Conservation (phyloP, 92 coral and sea anemone species). For the Parazoanthus darwini region DNA sequence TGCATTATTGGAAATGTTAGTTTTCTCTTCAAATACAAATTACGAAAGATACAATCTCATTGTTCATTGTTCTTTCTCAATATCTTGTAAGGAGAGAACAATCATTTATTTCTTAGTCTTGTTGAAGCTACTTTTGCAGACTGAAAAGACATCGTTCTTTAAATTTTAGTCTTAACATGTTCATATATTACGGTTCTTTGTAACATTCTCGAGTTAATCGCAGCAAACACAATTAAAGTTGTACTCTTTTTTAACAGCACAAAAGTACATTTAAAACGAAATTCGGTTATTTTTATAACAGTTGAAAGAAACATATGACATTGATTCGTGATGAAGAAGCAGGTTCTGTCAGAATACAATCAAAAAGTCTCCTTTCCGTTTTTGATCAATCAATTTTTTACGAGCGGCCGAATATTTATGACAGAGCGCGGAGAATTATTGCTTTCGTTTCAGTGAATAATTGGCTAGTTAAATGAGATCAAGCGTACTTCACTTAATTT, state of each 20-base stretch:
- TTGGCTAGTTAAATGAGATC: not conserved
- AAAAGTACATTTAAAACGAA: not conserved
- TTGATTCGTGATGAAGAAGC: not conserved
- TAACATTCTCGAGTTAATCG: not conserved
- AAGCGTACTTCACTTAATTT: not conserved
- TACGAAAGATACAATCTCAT: not conserved
- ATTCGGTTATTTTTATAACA: not conserved
- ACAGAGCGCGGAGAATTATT: not conserved
- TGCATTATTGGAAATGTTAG: not conserved
- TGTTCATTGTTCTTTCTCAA: conserved; percentile 16
- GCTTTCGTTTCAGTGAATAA: not conserved
- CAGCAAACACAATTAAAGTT: not conserved
- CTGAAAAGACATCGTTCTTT: too few relatives aligned
- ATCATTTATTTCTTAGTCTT: not conserved
- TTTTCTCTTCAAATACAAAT: conserved; percentile 13
- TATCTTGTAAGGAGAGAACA: not conserved
- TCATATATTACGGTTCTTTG: not conserved
- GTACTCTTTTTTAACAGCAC: not conserved
- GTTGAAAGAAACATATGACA: not conserved
- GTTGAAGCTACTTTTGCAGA: too few relatives aligned
- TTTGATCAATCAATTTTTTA: not conserved
- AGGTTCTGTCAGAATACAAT: not conserved
- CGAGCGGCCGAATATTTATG: not conserved
- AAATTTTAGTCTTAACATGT: too few relatives aligned
- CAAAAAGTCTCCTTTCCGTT: not conserved